A percentile compares a stretch with the other conserved stretches of the same genome.
These are phyloP conservation scores for Halyomorpha halys DNA, from an alignment of 1,140 invertebrate species.

Conservation along the genomic window DNA sequence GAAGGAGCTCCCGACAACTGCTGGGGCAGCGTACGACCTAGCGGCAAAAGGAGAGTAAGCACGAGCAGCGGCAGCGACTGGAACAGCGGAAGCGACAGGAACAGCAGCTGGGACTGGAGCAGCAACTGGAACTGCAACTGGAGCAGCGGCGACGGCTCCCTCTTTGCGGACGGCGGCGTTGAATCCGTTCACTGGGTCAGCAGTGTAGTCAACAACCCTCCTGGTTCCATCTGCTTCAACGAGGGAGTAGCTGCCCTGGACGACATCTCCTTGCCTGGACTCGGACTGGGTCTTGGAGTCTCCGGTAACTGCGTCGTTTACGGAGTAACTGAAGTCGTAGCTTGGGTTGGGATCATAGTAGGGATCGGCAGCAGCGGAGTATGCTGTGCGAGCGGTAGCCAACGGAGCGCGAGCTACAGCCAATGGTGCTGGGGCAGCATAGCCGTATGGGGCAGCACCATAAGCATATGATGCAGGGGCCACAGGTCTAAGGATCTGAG, in stretches of 20 bases:
- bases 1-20: too few species aligned
- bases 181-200: conserved; percentile 36
- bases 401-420: conserved; percentile 4
- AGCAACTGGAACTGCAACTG: not conserved
- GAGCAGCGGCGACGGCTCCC: not conserved
- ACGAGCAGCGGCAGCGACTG: not conserved
- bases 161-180: conserved; percentile 37
- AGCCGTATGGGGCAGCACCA: not conserved
- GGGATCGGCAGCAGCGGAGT: conserved; percentile 35
- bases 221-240: conserved; percentile 32
- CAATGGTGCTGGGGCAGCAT: not conserved
- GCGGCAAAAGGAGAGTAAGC: not conserved
- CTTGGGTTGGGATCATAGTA: conserved; percentile 45
- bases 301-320: conserved; percentile 37
- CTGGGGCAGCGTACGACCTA: too few species aligned
- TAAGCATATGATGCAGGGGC: not conserved
- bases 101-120: conserved; percentile 19
- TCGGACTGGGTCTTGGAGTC: conserved; percentile 42
- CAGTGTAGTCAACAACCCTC: conserved; percentile 39
- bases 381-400: conserved; percentile 30
- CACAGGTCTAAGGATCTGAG: not conserved
- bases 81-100: conserved; percentile 33
- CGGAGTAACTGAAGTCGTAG: conserved; percentile 37
- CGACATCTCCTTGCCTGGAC: conserved; percentile 38
- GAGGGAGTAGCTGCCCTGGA: conserved; percentile 41